Percentiles rank a stretch among this genome's conserved stretches.
phyloP scores from a whole-genome alignment of 2,888 invertebrate genomes.

The Drosophila infuscata region DNA sequence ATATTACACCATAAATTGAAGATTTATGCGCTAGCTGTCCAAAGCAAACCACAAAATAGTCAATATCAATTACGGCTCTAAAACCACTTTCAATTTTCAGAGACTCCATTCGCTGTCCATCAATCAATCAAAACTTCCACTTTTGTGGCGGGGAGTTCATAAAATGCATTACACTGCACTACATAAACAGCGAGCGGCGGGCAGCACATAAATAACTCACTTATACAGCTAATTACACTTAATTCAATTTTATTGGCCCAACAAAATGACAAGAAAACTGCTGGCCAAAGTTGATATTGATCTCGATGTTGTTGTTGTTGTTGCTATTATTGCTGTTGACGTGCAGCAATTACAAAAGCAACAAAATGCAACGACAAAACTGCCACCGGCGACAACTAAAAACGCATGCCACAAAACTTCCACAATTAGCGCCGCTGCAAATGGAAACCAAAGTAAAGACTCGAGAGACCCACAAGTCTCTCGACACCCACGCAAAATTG shows the following conservation, averaged over 20 bases:
- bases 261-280: conserved; percentile 41
- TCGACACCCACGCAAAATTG: conserved; percentile 55
- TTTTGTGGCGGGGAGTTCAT: background rate
- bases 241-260: conserved; percentile 73
- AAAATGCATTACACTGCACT: conserved; percentile 42
- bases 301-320: conserved; percentile 35
- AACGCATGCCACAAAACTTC: conserved; percentile 48
- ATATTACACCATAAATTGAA: conserved; percentile 16
- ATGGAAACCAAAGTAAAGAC: conserved; percentile 31
- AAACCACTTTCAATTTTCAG: conserved; percentile 55
- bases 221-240: conserved; percentile 71
- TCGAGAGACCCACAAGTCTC: background rate
- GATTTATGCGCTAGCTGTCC: conserved; percentile 23
- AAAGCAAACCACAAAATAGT: conserved; percentile 16
- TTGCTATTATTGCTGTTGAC: conserved; percentile 37
- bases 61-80: conserved; percentile 34
- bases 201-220: conserved; percentile 73
- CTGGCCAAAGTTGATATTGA: conserved; percentile 58
- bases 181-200: conserved; percentile 47
- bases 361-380: conserved; percentile 42
- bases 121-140: conserved; percentile 66
- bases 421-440: conserved; percentile 63
- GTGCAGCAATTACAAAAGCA: conserved; percentile 61
- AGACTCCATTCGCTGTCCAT: conserved; percentile 28
- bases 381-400: conserved; percentile 45